phyloP scores from a whole-genome alignment of 2,797 vertebrate species.

The Mormyrops attenuatus region DNA sequence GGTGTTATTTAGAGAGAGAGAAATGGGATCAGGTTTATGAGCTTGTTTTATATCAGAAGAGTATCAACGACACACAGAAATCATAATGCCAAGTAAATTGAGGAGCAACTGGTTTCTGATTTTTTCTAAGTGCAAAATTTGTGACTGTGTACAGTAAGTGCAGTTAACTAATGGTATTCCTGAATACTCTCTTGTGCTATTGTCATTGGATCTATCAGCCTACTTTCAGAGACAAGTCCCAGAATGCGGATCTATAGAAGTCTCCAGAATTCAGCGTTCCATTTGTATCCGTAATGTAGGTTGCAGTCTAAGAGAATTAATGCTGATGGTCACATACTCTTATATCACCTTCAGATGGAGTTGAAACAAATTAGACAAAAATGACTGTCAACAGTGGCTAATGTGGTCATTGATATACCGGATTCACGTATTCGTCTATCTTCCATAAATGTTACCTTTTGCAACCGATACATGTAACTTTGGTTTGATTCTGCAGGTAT shows the following conservation, averaged over 20 bases:
- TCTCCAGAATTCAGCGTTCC: neutral
- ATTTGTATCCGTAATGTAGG: neutral
- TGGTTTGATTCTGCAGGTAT: slow-evolving; percentile 99
- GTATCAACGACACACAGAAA: neutral
- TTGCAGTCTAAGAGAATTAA: neutral
- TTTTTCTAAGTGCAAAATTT: neutral
- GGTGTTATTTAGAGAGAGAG: neutral
- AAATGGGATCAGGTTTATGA: neutral
- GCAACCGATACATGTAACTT: slow-evolving; percentile 80
- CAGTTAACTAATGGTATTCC: neutral
- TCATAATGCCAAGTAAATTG: neutral
- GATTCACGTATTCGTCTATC: neutral
- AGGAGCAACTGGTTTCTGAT: neutral
- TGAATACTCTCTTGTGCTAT: neutral
- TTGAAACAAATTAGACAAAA: neutral
- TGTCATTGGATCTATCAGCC: neutral
- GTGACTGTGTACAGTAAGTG: neutral
- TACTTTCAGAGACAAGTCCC: neutral
- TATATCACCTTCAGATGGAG: neutral
- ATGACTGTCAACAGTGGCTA: neutral
- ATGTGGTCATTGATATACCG: neutral
- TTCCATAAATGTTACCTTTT: slow-evolving; percentile 11
- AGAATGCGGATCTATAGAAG: neutral
- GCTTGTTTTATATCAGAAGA: neutral
- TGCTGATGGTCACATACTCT: neutral